These are phyloP conservation scores for Teleogryllus occipitalis DNA, from an alignment of 1,140 invertebrate species.

Conservation along the genomic window DNA sequence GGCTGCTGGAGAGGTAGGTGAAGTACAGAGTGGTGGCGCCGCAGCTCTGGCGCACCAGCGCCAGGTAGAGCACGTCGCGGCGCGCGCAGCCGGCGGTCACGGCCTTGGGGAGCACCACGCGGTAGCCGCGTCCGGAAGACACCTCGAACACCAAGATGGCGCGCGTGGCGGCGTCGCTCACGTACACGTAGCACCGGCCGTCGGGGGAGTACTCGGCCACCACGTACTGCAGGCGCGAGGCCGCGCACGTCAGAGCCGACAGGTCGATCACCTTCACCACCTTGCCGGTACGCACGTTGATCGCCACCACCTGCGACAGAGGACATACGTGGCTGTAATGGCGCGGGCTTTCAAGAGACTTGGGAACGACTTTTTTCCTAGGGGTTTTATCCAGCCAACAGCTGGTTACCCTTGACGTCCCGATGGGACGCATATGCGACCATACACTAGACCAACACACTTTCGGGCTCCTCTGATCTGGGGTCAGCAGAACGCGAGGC, in stretches of 20 bases:
- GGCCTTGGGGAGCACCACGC: slow-evolving; percentile 45
- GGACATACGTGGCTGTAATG: background rate
- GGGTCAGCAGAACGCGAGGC: too few relatives aligned
- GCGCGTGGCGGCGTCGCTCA: slow-evolving; percentile 51
- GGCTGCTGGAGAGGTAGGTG: slow-evolving; percentile 46
- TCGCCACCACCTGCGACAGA: slow-evolving; percentile 41
- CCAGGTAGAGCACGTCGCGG: slow-evolving; percentile 49
- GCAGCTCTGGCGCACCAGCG: slow-evolving; percentile 39
- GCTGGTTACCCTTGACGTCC: too few relatives aligned
- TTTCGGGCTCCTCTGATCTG: too few relatives aligned
- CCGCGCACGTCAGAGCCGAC: slow-evolving; percentile 39
- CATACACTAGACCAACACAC: too few relatives aligned
- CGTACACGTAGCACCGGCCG: slow-evolving; percentile 41
- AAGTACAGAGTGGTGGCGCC: slow-evolving; percentile 46
- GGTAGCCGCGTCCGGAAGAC: slow-evolving; percentile 43
- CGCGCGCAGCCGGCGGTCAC: slow-evolving; percentile 32
- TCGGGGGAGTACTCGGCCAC: slow-evolving; percentile 44
- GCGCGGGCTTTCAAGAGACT: too few relatives aligned
- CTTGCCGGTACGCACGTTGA: slow-evolving; percentile 48
- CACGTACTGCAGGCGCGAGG: slow-evolving; percentile 54
- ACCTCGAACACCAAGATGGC: slow-evolving; percentile 49
- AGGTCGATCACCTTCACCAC: slow-evolving; percentile 51
- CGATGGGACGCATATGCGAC: too few relatives aligned
- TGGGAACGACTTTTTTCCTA: too few relatives aligned
- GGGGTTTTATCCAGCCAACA: too few relatives aligned